Conservation (phyloP, 2,797 vertebrate species). For the Ispidina lecontei region DNA sequence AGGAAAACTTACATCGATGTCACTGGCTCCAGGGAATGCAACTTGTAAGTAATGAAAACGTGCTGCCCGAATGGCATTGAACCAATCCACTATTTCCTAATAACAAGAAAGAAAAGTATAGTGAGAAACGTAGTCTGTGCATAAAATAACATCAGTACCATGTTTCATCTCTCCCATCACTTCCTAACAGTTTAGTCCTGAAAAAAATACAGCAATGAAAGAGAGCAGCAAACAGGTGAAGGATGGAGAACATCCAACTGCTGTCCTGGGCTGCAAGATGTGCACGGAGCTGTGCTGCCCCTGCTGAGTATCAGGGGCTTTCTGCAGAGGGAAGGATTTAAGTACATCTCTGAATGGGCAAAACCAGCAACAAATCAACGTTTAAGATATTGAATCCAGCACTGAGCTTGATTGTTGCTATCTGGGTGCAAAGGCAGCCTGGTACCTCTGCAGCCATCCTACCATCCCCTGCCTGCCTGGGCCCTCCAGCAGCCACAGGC, state of each 20-base stretch:
- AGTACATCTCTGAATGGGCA: background rate
- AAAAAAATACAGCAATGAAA: background rate
- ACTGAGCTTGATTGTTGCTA: accelerated
- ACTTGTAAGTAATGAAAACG: constrained; percentile 98
- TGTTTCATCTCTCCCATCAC: accelerated
- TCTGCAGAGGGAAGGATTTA: background rate
- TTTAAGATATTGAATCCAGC: background rate
- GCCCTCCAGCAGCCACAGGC: background rate
- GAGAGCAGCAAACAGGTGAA: background rate
- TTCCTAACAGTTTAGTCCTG: background rate
- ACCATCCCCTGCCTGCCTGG: accelerated
- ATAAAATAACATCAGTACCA: background rate
- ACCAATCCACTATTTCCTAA: constrained; percentile 97
- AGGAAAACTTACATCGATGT: constrained; percentile 86
- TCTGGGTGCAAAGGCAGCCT: background rate
- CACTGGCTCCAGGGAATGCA: constrained; percentile 92
- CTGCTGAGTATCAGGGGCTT: background rate
- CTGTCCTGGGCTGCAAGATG: accelerated
- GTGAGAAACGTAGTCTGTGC: background rate
- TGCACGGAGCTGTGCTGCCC: background rate
- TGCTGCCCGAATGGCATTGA: constrained; percentile 95
- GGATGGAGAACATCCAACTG: background rate
- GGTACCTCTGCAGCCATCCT: background rate
- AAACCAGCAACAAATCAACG: background rate
- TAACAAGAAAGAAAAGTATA: background rate